These are phyloP conservation scores for Leptinotarsa texana DNA, from an alignment of 1,140 invertebrate species.

Conservation along the genomic window DNA sequence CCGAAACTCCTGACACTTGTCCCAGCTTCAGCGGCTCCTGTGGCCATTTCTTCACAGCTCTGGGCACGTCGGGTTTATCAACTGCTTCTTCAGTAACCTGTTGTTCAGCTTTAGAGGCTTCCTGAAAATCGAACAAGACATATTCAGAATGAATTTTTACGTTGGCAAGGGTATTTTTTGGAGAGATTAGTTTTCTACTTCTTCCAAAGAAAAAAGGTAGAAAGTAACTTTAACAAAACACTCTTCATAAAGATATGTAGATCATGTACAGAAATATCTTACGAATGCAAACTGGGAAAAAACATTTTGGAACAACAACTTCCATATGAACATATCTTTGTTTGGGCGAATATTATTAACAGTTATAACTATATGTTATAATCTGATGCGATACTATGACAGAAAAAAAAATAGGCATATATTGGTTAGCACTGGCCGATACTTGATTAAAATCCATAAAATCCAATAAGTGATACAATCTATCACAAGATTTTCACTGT, in stretches of 20 bases:
- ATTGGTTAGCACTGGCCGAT: too few species aligned
- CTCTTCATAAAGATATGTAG: too few species aligned
- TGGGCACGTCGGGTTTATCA: constrained; percentile 56
- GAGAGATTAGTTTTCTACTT: neutral
- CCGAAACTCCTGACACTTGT: constrained; percentile 82
- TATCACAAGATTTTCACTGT: too few species aligned
- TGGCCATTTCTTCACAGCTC: constrained; percentile 72
- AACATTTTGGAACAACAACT: too few species aligned
- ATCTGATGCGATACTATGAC: neutral
- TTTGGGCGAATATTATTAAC: too few species aligned
- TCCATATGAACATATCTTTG: too few species aligned
- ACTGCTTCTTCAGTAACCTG: constrained; percentile 13
- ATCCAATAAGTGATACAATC: too few species aligned
- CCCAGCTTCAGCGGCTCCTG: constrained; percentile 71
- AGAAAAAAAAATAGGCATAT: neutral
- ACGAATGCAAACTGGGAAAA: too few species aligned
- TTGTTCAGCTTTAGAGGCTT: neutral
- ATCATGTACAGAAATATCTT: too few species aligned
- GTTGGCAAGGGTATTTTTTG: neutral
- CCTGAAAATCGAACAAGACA: neutral
- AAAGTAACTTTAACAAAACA: too few species aligned
- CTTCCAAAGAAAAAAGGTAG: neutral
- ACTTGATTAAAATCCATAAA: too few species aligned
- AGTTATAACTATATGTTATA: too few species aligned
- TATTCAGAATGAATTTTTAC: neutral